Base-by-base conservation (phyloP, 1,140 invertebrate genomes). In the Oncopeltus fasciatus region DNA sequence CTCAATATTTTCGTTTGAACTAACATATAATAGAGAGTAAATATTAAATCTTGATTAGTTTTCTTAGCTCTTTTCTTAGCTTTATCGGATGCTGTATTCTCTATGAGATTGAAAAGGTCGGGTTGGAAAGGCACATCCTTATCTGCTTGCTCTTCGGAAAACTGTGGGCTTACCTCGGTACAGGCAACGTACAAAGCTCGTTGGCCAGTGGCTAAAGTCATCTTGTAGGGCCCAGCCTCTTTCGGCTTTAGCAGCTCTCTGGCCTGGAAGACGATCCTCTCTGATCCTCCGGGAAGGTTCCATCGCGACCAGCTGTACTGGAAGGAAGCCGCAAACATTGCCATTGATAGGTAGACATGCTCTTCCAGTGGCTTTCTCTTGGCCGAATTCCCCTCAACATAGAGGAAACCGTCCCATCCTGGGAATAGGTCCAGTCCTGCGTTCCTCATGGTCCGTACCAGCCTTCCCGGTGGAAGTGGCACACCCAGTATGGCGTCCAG, bases 381-480 rank as follows among this genome's bases (percentile, higher is more conserved):
- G 49, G 82, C 77, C 43, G 84, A 79, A 1, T 79, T 73, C 2
- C 83, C 83, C 70, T 90, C 88, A 9, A 92, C 79, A 72, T 92
- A 90, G 69, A 84, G 86, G 66, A 84, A 83, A 0, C 86, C 88
- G 73, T 95, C 92, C 63, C 83, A 81, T 62, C 84, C 83, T 0
- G 92, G 92, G 72, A 95, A 95, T n/a, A 95, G 75, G 71, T 94
- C 90, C 38, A 92, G 82, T n/a, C 90, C 90, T 5, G 81, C 79
- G 29, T 75, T 74, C 63, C 80, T 79, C 63, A 83, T 79, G 86
- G 89, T 70, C 28, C 67, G 71, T 72, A 83, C 79, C 67, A 85
- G 69, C 28, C 71, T 29, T n/a, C 28, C 27, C 66, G 20, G 76
- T 69, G 12, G 81, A 72, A 38, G 75, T 76, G 72, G 77, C 78